Conservation (phyloP, 2,888 invertebrate species). For the Macrophya alboannulata region DNA sequence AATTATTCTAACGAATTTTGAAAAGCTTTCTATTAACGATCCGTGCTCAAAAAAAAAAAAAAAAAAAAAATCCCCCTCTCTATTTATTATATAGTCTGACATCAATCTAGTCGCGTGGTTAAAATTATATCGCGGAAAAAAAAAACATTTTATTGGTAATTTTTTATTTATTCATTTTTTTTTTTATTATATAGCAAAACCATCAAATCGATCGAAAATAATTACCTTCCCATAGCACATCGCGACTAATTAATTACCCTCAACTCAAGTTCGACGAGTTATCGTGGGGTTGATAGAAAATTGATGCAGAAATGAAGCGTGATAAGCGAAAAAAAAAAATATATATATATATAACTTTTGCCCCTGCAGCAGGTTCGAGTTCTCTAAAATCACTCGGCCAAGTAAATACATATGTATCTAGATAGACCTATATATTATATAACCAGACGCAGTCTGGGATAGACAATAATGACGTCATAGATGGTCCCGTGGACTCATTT, state of each 20-base stretch:
- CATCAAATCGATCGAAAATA: constrained; percentile 2
- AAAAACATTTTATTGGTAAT: no score
- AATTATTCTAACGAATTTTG: neutral
- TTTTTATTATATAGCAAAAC: neutral
- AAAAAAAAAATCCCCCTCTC: no score
- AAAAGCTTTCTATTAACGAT: no score
- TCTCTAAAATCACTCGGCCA: constrained; percentile 22
- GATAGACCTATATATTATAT: neutral
- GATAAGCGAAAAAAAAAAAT: neutral
- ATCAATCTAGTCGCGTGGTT: neutral
- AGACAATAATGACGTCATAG: constrained; percentile 70
- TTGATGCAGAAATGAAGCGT: constrained; percentile 2
- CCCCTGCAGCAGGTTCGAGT: constrained; percentile 27
- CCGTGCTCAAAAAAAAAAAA: no score
- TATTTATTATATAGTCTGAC: neutral
- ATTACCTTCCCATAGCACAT: neutral
- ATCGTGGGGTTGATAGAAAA: constrained; percentile 9
- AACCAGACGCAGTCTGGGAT: neutral
- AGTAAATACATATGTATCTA: neutral
- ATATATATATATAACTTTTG: neutral
- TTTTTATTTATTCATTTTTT: neutral
- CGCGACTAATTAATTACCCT: constrained; percentile 28
- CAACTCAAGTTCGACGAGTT: constrained; percentile 3
- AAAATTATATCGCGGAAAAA: neutral
- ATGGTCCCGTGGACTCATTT: constrained; percentile 73